Evolutionary conservation across 2,797 vertebrate genomes (phyloP), one percentile per base, ranked within the genome.

Genomic region (Apogon hyalosoma): DNA sequence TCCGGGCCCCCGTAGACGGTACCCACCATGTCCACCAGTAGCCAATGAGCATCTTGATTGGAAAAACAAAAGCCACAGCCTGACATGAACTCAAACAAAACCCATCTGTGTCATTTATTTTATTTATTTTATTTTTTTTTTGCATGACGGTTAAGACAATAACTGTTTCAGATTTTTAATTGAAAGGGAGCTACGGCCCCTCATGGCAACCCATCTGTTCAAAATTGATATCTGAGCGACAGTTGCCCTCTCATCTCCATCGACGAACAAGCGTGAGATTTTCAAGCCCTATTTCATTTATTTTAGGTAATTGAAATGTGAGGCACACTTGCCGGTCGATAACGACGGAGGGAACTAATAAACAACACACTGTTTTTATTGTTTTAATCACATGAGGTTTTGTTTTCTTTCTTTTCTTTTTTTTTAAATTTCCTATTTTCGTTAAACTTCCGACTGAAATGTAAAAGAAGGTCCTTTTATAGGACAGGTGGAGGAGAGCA

Each of bases 181-280:
- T 91, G 86, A 89, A 88, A 90, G 88, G 80, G 67, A 87, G 86
- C 86, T 82, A 77, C 60, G 82, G 87, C 86, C 85, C 84, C 83
- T 87, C 82, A 79, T 87, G 85, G 86, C 79, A 82, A 78, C 86
- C 87, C 90, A 91, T 91, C 90, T 91, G 88, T 86, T 90, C 82
- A 82, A 82, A 87, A 86, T 78, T 86, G 83, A 87, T 90, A 82
- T 91, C 76, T 85, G 81, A 87, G 84, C 77, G 83, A 82, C 80
- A 80, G 84, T 85, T 86, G 86, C 81, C 85, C 87, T 91, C 87
- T 86, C 80, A 88, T 85, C 83, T 87, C 83, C 77, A 80, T 82
- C 56, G 69, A 79, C 24, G 76, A 85, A 75, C 76, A 84, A 62
- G 85, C 82, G 77, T 84, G 84, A 90, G 83, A 78, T 87, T 86